These are phyloP conservation scores for Subacronicta megacephala DNA, from an alignment of 2,888 invertebrate genomes.

Conservation along the genomic window DNA sequence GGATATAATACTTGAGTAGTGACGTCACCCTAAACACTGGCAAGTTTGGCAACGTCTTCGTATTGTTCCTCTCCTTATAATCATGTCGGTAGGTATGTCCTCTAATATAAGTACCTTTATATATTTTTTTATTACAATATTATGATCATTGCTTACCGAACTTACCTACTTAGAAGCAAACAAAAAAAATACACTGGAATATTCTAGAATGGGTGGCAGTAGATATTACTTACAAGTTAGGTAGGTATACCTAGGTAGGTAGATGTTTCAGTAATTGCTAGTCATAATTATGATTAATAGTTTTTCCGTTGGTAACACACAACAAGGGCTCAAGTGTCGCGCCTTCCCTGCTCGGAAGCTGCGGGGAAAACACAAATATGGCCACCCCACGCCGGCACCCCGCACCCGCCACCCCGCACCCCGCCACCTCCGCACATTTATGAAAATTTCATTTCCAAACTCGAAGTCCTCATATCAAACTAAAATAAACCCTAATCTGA, in stretches of 20 bases:
- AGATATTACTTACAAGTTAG: no score
- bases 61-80: no score
- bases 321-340: conserved; percentile 75
- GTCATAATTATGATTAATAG: conserved; percentile 82
- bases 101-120: no score
- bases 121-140: no score
- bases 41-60: no score
- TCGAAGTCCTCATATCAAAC: conserved; percentile 66
- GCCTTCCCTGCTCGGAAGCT: conserved; percentile 76
- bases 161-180: no score
- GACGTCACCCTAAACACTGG: no score
- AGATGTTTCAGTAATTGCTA: conserved; percentile 54
- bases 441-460: conserved; percentile 89
- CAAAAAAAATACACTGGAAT: no score
- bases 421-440: conserved; percentile 73
- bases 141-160: no score
- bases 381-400: conserved; percentile 51
- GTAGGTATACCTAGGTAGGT: conserved; percentile 11
- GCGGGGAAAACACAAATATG: conserved; percentile 82
- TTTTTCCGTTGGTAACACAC: conserved; percentile 78
- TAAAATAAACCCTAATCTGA: conserved; percentile 81
- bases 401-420: conserved; percentile 39
- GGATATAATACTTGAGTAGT: no score
- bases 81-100: no score
- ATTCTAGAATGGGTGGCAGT: neutral